Percentiles rank a stretch among this genome's conserved stretches.
phyloP scores from a whole-genome alignment of 2,888 invertebrate genomes.

The Pseudoips prasinana region DNA sequence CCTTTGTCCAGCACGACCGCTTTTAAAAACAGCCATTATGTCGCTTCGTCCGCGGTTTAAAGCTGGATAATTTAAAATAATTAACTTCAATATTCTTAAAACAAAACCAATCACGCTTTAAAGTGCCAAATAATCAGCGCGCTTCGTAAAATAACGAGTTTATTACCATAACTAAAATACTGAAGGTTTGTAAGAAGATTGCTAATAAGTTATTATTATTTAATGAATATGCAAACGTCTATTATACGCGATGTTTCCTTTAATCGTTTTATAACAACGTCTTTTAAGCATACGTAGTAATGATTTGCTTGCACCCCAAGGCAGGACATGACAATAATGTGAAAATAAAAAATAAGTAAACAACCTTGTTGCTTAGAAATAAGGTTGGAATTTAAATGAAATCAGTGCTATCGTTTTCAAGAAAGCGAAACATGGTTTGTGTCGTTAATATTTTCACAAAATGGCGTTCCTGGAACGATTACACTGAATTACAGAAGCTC shows the following conservation, averaged over 20 bases:
- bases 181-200: too few relatives aligned
- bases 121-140: too few relatives aligned
- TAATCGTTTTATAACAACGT: slow-evolving; percentile 55
- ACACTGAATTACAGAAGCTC: slow-evolving; percentile 53
- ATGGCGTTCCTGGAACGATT: slow-evolving; percentile 51
- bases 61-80: too few relatives aligned
- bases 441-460: slow-evolving; percentile 49
- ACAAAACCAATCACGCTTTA: too few relatives aligned
- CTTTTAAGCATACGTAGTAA: slow-evolving; percentile 38
- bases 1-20: too few relatives aligned
- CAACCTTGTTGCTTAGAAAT: slow-evolving; percentile 3
- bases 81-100: too few relatives aligned
- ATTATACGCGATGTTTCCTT: slow-evolving; percentile 33
- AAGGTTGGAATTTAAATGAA: slow-evolving; percentile 17
- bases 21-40: too few relatives aligned
- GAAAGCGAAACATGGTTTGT: slow-evolving; percentile 13
- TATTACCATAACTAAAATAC: too few relatives aligned
- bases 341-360: background rate
- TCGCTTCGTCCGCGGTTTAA: too few relatives aligned
- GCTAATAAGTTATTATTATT: too few relatives aligned
- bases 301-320: slow-evolving; percentile 32
- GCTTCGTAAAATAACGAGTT: too few relatives aligned
- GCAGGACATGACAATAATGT: slow-evolving; percentile 12
- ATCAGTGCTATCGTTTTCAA: background rate
- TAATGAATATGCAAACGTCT: too few relatives aligned